Evolutionary conservation across 2,797 vertebrate species (phyloP).

Genomic region (Austrolebias charrua): DNA sequence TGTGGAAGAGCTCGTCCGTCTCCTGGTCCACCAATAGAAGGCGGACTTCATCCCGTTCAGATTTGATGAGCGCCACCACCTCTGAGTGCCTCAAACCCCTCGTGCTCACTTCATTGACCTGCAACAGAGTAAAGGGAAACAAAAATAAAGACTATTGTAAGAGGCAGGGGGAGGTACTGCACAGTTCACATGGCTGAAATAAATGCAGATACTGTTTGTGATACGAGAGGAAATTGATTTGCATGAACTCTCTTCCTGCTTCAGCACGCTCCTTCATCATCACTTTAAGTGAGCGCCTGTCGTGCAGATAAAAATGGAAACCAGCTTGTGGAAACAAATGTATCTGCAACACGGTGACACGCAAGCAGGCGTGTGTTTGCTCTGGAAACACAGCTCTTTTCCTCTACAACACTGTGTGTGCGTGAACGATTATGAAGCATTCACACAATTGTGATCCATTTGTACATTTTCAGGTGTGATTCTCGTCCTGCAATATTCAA

Average conservation of each 20-base stretch:
- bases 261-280: no score
- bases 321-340: no score
- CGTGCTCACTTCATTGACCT: constrained; percentile 91
- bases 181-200: background rate
- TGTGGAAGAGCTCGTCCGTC: constrained; percentile 82
- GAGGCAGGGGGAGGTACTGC: background rate
- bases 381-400: no score
- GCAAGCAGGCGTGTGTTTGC: no score
- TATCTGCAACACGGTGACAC: no score
- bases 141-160: background rate
- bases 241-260: constrained; percentile 36
- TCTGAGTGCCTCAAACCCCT: constrained; percentile 87
- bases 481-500: no score
- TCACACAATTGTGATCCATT: no score
- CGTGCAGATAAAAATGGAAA: constrained; percentile 2
- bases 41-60: constrained; percentile 78
- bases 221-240: constrained; percentile 38
- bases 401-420: no score
- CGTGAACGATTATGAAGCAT: no score
- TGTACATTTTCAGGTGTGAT: no score
- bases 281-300: background rate
- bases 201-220: constrained; percentile 13
- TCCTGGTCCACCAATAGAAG: constrained; percentile 89
- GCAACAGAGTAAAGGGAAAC: constrained; percentile 8
- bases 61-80: constrained; percentile 88